Evolutionary conservation across 2,113 vertebrate species (phyloP).

Genomic region (Plestiodon gilberti): DNA sequence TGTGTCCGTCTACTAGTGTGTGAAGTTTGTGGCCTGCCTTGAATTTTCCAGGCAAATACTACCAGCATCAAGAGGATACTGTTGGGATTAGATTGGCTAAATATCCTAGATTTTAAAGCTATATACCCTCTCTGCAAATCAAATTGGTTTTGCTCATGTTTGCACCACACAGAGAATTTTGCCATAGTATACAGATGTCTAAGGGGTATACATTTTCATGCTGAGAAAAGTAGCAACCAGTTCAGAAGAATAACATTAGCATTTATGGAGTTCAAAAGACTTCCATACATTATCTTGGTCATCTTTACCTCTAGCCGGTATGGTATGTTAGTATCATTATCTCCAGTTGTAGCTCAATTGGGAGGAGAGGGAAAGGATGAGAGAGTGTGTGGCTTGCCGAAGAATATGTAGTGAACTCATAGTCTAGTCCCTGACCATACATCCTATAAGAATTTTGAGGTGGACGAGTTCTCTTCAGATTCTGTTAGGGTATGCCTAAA

Average conservation of each 20-base stretch:
- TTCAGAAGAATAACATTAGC: background rate
- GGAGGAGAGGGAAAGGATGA: too few species aligned
- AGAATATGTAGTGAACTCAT: too few species aligned
- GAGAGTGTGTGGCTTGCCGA: too few species aligned
- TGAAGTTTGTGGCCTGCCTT: background rate
- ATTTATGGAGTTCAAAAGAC: background rate
- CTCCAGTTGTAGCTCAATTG: too few species aligned
- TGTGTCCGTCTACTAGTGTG: conserved; percentile 21
- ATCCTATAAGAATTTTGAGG: too few species aligned
- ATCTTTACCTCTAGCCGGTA: too few species aligned
- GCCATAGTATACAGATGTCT: background rate
- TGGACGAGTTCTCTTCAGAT: too few species aligned
- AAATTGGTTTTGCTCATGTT: background rate
- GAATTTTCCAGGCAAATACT: conserved; percentile 9
- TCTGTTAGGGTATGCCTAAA: too few species aligned
- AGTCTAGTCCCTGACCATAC: too few species aligned
- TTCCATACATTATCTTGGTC: too few species aligned
- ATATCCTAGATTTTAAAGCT: background rate
- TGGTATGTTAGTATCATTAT: too few species aligned
- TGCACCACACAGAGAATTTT: background rate
- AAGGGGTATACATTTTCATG: background rate
- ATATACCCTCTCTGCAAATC: background rate
- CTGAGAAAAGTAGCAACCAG: background rate
- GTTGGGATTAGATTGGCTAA: conserved; percentile 2
- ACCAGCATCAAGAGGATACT: background rate